Base-by-base conservation (phyloP, 1,140 invertebrate genomes). In the Whitmania pigra region DNA sequence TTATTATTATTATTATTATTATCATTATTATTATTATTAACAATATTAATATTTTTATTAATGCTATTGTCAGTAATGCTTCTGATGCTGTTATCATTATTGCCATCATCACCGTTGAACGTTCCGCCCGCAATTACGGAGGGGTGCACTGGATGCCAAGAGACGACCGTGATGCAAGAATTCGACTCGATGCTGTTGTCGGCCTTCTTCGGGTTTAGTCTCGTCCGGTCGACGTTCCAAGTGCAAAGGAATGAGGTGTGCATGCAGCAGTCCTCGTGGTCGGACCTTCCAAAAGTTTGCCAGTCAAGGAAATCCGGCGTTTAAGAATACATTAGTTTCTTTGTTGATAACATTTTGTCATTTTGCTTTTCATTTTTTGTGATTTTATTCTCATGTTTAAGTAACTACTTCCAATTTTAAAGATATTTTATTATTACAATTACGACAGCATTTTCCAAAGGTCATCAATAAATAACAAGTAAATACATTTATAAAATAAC, bases 201-300 rank as follows among this genome's bases (percentile, higher is more conserved):
- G 22, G 82, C 80, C 75, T 82, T 82, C 70, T 80, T 78, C n/a
- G 77, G 74, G 69, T 81, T 76, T 20, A 83, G 72, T 36, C 74
- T 76, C 11, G 76, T 69, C 49, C 79, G 73, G 71, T 81, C 80
- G 53, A 83, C 60, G 73, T 82, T 83, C 82, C 82, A 83, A 0
- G 80, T 81, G 67, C 78, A 81, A 5, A 83, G 67, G 1, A 76
- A 74, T 22, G 80, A 76, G 67, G 77, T 78, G 73, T 83, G 82
- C 29, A 78, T 82, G 74, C 82, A 83, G 78, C 81, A 81, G 69
- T 81, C 80, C 67, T 82, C 81, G 75, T 83, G 82, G 69, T 82
- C 80, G 76, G 75, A 78, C 53, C 80, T 75, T 27, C 82, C 82
- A 77, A 76, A 82, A 53, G 78, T 81, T n/a, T 40, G 36, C 20